A percentile compares a stretch with the other conserved stretches of the same genome.
Conservation (phyloP, 2,113 vertebrate genomes). For the Amphilophus citrinellus region DNA sequence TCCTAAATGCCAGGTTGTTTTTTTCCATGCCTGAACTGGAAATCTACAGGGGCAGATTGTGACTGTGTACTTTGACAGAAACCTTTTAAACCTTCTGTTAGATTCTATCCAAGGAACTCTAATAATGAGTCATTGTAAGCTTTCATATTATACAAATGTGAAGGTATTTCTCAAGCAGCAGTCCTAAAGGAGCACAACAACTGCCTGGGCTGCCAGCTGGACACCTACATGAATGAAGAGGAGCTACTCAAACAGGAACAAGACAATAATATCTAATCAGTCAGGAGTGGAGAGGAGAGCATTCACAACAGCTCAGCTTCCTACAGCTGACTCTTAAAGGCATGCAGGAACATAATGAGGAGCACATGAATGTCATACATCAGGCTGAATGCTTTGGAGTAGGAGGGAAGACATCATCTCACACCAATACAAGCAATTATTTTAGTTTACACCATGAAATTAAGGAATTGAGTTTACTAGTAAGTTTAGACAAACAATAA, state of each 20-base stretch:
- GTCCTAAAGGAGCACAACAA: constrained; percentile 92
- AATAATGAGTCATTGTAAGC: background rate
- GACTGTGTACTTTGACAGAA: background rate
- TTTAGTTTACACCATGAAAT: background rate
- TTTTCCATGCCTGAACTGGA: background rate
- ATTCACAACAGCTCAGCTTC: constrained; percentile 87
- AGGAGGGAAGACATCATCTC: background rate
- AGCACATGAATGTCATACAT: background rate
- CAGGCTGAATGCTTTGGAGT: background rate
- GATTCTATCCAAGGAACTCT: background rate
- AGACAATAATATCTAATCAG: constrained; percentile 81
- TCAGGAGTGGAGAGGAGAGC: constrained; percentile 86
- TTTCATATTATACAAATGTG: background rate
- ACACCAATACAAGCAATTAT: background rate
- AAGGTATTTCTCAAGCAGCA: constrained; percentile 85
- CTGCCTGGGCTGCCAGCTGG: constrained; percentile 85
- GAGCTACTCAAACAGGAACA: constrained; percentile 93
- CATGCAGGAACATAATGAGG: constrained; percentile 89
- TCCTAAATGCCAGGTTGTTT: background rate
- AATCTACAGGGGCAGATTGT: background rate
- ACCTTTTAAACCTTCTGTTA: background rate
- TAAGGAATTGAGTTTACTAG: background rate
- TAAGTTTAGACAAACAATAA: background rate
- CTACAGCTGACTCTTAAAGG: constrained; percentile 93
- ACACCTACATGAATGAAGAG: constrained; percentile 92